Conservation (phyloP, 2,113 vertebrate species). For the Brienomyrus longianalis region DNA sequence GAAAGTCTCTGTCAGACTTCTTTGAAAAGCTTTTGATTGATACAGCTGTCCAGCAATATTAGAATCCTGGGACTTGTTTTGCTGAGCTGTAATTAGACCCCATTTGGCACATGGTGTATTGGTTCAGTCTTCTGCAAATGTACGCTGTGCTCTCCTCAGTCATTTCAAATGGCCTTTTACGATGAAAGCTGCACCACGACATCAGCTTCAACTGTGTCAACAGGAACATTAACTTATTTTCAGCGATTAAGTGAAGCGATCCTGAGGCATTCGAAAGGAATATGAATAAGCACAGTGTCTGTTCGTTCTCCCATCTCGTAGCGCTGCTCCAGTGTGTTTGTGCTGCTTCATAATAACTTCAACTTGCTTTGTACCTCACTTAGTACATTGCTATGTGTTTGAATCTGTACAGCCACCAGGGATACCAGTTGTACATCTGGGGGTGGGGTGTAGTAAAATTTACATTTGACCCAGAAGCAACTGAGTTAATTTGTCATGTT, state of each 20-base stretch:
- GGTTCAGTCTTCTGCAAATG: background rate
- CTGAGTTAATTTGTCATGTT: background rate
- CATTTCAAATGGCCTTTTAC: background rate
- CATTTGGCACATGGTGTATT: background rate
- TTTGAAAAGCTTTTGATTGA: conserved; percentile 3
- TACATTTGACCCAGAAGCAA: background rate
- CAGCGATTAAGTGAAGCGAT: background rate
- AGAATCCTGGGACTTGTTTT: conserved; percentile 2
- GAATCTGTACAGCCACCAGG: background rate
- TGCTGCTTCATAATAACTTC: background rate
- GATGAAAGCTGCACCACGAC: background rate
- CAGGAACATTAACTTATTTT: background rate
- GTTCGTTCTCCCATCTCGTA: background rate
- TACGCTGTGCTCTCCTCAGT: background rate
- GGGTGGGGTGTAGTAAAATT: background rate
- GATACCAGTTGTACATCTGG: background rate
- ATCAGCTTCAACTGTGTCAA: background rate
- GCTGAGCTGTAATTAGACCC: background rate
- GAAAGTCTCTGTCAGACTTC: background rate
- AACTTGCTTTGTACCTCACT: background rate
- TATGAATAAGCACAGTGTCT: background rate
- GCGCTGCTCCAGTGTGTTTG: background rate
- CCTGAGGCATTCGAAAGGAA: background rate
- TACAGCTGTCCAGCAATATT: background rate
- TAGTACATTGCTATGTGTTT: background rate